Conservation (phyloP, 2,888 invertebrate species). For the Drosophila falleni region DNA sequence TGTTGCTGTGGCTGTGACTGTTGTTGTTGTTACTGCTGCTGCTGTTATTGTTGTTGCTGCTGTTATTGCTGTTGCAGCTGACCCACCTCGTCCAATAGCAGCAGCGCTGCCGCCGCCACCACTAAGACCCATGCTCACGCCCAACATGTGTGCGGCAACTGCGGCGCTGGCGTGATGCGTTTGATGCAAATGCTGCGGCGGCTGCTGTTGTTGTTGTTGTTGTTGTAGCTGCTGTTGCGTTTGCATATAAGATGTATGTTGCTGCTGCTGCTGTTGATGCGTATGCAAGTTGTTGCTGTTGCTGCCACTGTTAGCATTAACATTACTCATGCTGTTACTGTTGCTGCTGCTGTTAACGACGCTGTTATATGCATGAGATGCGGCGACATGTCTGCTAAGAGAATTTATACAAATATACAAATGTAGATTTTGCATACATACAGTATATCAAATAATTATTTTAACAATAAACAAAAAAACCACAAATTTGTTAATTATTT, state of each 20-base stretch:
- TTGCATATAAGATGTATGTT: conserved; percentile 40
- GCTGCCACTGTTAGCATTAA: conserved; percentile 67
- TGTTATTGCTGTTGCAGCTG: conserved; percentile 62
- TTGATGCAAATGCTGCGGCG: conserved; percentile 49
- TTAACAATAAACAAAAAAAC: neutral
- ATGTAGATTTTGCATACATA: neutral
- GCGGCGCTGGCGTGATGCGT: conserved; percentile 58
- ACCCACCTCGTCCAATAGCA: conserved; percentile 81
- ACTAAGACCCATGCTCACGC: conserved; percentile 47
- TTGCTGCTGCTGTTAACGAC: conserved; percentile 44
- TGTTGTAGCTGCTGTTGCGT: conserved; percentile 37
- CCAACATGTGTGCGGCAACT: conserved; percentile 65
- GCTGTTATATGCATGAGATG: conserved; percentile 61
- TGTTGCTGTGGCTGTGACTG: conserved; percentile 42
- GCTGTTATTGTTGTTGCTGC: conserved; percentile 53
- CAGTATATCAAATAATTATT: neutral
- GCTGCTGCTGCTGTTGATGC: conserved; percentile 57
- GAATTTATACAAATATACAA: neutral
- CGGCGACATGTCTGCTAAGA: conserved; percentile 57
- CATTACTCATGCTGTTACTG: conserved; percentile 61
- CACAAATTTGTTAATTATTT: neutral
- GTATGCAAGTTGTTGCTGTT: conserved; percentile 49
- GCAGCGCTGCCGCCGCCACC: conserved; percentile 43
- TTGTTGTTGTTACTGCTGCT: conserved; percentile 45
- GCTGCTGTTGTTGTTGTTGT: conserved; percentile 65